Evolutionary conservation across 2,113 vertebrate species (phyloP).

Genomic region (Oreochromis tanganicae): DNA sequence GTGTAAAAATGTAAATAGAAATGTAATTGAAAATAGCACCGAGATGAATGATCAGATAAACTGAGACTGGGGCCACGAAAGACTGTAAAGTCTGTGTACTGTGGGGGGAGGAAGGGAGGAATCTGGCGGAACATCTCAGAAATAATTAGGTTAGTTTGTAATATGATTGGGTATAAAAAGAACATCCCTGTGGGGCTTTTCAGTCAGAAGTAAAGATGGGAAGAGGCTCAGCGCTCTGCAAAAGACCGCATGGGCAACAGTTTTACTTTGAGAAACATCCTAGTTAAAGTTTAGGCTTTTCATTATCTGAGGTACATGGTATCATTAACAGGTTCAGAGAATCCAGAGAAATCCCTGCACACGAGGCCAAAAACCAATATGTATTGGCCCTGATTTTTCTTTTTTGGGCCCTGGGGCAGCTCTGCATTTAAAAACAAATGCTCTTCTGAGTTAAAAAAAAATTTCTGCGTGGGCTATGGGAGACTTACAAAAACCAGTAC

Average conservation of each 20-base stretch:
- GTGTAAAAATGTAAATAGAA: not conserved
- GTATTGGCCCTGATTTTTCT: not conserved
- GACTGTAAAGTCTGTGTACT: not conserved
- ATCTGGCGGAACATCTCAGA: not conserved
- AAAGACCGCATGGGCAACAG: not conserved
- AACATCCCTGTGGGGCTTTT: not conserved
- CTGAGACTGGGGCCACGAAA: not conserved
- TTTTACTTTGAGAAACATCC: too few relatives aligned
- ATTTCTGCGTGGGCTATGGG: not conserved
- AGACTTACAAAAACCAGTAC: not conserved
- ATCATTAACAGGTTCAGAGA: not conserved
- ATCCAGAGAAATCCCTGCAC: not conserved
- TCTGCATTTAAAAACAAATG: not conserved
- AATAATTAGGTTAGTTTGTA: not conserved
- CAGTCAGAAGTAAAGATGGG: not conserved
- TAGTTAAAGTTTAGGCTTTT: not conserved
- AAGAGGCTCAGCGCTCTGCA: not conserved
- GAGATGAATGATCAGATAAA: not conserved
- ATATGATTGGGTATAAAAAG: not conserved
- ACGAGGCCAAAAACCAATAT: not conserved
- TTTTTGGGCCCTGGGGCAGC: not conserved
- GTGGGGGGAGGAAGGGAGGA: not conserved
- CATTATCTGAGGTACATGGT: not conserved
- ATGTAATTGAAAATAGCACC: not conserved
- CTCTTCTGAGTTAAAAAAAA: not conserved